Evolutionary conservation across 2,888 invertebrate species (phyloP).

Genomic region (Rotaria socialis): DNA sequence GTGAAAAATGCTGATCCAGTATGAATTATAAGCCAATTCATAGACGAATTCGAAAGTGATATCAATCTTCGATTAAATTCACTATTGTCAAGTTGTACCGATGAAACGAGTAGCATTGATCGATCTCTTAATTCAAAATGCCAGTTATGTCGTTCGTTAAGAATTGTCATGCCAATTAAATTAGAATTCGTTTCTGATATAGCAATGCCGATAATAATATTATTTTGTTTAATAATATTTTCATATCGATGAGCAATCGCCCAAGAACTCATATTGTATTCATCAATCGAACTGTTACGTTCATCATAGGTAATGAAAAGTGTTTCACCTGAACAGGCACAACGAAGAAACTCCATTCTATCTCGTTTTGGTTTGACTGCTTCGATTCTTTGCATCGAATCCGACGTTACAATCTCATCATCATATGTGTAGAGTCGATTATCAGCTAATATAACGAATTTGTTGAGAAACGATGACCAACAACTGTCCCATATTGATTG

Average conservation of each 20-base stretch:
- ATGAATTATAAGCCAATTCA: neutral
- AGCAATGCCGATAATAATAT: neutral
- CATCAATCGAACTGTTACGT: neutral
- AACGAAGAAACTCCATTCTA: constrained; percentile 11
- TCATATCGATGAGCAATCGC: neutral
- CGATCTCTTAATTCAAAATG: constrained; percentile 8
- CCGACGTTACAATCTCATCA: neutral
- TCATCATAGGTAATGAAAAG: neutral
- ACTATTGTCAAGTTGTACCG: neutral
- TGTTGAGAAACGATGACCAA: neutral
- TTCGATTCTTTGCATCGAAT: neutral
- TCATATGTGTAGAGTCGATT: neutral
- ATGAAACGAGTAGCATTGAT: neutral
- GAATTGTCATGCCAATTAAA: neutral
- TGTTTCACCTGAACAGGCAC: neutral
- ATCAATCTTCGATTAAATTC: neutral
- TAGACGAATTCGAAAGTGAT: neutral
- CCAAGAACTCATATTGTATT: neutral
- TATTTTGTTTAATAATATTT: neutral
- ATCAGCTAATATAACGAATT: constrained; percentile 1
- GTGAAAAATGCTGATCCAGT: neutral
- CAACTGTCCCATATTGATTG: neutral
- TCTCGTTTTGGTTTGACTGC: neutral
- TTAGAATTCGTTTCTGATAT: neutral
- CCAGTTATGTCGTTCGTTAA: neutral